Evolutionary conservation across 2,113 vertebrate species (phyloP), one percentile per base, ranked within the genome.

Genomic region (Nothobranchius kuhntae): DNA sequence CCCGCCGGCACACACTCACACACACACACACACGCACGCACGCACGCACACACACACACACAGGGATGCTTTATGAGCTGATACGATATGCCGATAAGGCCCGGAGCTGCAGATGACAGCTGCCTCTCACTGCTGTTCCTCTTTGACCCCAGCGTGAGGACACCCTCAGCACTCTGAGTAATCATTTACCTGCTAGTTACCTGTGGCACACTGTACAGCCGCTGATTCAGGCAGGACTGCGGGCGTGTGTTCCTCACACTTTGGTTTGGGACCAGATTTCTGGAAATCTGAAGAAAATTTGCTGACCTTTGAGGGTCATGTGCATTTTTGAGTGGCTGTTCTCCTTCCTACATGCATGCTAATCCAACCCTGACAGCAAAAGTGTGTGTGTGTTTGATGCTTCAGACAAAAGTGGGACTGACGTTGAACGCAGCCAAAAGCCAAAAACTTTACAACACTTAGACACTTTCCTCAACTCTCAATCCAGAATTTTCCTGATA

Each of bases 111-210:
- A 71, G 68, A 64, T 48, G 67, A 70, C 82, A 77, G 83, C 72
- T 81, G 74, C 68, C 9, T 77, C 57, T 13, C 56, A 53, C 65
- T 67, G 48, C 40, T 72, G 53, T 79, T 53, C 51, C 60, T 7
- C 55, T 13, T n/a, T 91, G 90, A 91, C 89, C 87, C 61, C 67
- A 75, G 62, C 54, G 45, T 83, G 69, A 91, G 91, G 89, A 91
- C 86, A 88, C 73, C 74, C 71, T 68, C 13, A 46, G 75, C 69
- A 80, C 59, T 67, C 67, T 81, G 52, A 80, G 82, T 92, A 92
- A 92, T 92, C 89, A 92, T 92, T 93, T 68, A 90, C 89, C 68
- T 68, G 30, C 30, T 30, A 1, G 85, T 87, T 80, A 75, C 88
- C 83, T 72, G 75, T 71, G 81, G 90, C 86, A 84, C 64, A 81